A percentile compares a stretch with the other conserved stretches of the same genome.
Conservation (phyloP, 2,888 invertebrate genomes). For the Temnothorax rugatulus region DNA sequence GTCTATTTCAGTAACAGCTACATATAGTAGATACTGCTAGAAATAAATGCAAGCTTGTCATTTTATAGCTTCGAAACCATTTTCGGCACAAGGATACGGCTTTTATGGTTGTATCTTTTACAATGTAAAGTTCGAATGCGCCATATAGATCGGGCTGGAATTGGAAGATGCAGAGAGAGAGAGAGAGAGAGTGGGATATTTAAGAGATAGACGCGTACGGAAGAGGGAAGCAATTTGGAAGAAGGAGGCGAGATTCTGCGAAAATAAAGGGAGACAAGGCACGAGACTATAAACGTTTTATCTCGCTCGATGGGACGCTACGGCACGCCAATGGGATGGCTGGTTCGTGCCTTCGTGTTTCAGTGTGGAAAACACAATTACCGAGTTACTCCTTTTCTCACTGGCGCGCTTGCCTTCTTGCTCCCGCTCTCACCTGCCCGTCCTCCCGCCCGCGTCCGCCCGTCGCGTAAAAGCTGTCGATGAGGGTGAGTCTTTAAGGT, state of each 20-base stretch:
- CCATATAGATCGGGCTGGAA: background rate
- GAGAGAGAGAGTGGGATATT: slow-evolving; percentile 22
- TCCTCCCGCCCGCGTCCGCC: slow-evolving; percentile 45
- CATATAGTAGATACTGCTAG: background rate
- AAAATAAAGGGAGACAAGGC: slow-evolving; percentile 53
- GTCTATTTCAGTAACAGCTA: background rate
- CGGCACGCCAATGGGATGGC: slow-evolving; percentile 51
- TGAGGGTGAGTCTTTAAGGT: slow-evolving; percentile 68
- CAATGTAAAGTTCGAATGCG: slow-evolving; percentile 7
- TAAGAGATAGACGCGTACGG: slow-evolving; percentile 55
- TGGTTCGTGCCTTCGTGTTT: slow-evolving; percentile 64
- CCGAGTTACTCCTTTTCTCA: slow-evolving; percentile 59
- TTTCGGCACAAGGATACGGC: background rate
- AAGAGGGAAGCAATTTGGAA: slow-evolving; percentile 57
- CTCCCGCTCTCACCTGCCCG: background rate
- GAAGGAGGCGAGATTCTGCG: slow-evolving; percentile 50
- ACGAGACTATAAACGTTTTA: slow-evolving; percentile 78
- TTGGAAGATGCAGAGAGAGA: background rate
- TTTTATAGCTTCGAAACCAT: background rate
- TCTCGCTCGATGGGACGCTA: slow-evolving; percentile 61
- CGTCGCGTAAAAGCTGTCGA: slow-evolving; percentile 76
- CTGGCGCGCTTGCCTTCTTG: slow-evolving; percentile 16
- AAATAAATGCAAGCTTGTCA: background rate
- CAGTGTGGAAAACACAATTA: slow-evolving; percentile 80
- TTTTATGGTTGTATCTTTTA: background rate